A percentile compares a stretch with the other conserved stretches of the same genome.
Conservation (phyloP, 2,797 vertebrate genomes). For the Anguilla megastoma region DNA sequence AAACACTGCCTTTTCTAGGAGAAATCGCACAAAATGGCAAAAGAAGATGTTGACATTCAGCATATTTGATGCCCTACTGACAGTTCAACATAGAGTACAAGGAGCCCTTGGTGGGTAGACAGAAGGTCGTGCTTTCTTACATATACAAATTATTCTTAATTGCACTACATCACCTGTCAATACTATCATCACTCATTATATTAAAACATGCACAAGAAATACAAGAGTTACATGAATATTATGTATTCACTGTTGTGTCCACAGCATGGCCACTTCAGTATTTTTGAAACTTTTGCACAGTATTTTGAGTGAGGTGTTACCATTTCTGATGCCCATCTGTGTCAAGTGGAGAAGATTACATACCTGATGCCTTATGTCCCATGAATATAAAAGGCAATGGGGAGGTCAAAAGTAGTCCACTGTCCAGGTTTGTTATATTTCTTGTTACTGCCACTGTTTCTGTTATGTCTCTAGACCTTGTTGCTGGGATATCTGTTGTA, state of each 20-base stretch:
- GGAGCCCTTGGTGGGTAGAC: neutral
- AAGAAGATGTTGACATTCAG: neutral
- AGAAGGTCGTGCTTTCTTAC: neutral
- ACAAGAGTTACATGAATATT: neutral
- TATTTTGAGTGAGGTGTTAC: neutral
- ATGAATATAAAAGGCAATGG: neutral
- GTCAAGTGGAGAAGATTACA: neutral
- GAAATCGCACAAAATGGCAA: neutral
- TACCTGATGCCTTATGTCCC: neutral
- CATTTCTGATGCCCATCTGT: neutral
- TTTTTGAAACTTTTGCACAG: neutral
- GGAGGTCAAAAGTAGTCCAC: no score
- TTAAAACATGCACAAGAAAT: neutral
- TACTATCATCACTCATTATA: neutral
- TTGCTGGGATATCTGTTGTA: neutral
- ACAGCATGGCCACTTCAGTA: neutral
- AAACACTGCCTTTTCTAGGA: slow-evolving; percentile 4
- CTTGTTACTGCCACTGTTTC: neutral
- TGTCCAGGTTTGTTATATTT: neutral
- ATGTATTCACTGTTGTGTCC: neutral
- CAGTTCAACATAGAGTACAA: neutral
- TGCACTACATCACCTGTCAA: neutral
- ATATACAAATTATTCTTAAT: neutral
- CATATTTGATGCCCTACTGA: neutral
- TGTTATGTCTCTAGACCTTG: neutral